A percentile compares a stretch with the other conserved stretches of the same genome.
Evolutionary conservation across 1,140 invertebrate genomes (phyloP).

Genomic region (Pteromalus puparum): DNA sequence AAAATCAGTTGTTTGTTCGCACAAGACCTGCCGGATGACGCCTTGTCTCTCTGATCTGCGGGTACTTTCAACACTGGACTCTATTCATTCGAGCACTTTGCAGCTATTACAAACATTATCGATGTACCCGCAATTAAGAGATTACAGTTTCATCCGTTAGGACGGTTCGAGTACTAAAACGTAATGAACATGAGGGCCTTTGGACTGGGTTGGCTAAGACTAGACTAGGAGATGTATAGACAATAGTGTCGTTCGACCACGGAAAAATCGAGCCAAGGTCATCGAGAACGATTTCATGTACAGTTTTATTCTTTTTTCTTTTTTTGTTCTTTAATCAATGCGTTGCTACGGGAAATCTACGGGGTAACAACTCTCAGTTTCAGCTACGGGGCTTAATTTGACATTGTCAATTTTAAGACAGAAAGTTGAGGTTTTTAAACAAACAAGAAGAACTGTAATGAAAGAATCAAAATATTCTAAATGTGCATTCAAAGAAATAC

Average conservation of each 20-base stretch:
- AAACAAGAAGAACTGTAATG: neutral
- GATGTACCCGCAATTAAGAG: neutral
- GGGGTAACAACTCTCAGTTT: neutral
- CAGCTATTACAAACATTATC: neutral
- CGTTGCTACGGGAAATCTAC: slow-evolving; percentile 14
- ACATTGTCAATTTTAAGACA: neutral
- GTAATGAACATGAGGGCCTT: slow-evolving; percentile 25
- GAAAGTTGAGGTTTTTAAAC: neutral
- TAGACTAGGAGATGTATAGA: slow-evolving; percentile 16
- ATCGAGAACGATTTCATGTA: neutral
- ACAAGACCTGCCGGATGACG: neutral
- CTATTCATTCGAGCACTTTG: neutral
- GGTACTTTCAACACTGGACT: neutral
- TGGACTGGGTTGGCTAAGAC: slow-evolving; percentile 9
- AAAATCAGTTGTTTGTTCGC: slow-evolving; percentile 7
- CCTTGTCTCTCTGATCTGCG: neutral
- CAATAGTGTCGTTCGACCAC: neutral
- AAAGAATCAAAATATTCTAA: too few species aligned
- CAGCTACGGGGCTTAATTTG: neutral
- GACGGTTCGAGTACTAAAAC: slow-evolving; percentile 22
- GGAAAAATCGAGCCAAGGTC: slow-evolving; percentile 16
- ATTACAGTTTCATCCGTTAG: slow-evolving; percentile 7
- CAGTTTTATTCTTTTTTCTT: neutral
- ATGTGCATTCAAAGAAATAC: too few species aligned
- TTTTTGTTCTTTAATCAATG: neutral